Evolutionary conservation across 2,797 vertebrate genomes (phyloP), one percentile per base, ranked within the genome.

Genomic region (Agapornis canus): DNA sequence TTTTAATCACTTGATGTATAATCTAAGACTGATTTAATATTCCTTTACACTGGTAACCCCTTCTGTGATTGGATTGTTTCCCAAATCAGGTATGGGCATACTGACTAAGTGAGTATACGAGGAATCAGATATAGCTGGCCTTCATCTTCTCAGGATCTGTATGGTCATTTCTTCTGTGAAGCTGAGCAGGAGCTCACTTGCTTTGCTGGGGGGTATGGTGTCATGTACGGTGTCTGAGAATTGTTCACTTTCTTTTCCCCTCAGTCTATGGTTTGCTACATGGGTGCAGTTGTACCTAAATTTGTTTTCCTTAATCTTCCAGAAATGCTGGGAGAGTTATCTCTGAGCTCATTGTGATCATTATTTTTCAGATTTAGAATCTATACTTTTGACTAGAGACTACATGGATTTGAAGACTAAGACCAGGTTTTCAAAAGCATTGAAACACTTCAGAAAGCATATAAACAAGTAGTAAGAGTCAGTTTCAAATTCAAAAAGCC

Each of bases 331-430:
- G 5, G 15, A 87, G 32, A 40, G 8, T 71, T 75, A 29, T 49
- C 42, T 37, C 35, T 37, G 15, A 47, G 13, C n/a, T 89, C 54
- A 59, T 89, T 73, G 77, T 42, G 45, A 75, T 59, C 35, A 60
- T 81, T 91, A 75, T 78, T 86, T 95, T 91, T 91, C 66, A 76
- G 39, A 51, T 82, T 87, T 51, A 59, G 54, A 69, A 51, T 77
- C 69, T 71, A 22, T 54, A 47, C n/a, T 54, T 69, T 81, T 89
- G 45, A 54, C 22, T 72, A 93, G 35, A 68, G 52, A 39, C 60
- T 69, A 71, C 31, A 51, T 35, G 48, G 64, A 54, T 95, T 92
- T 89, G 89, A 85, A 93, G 64, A 93, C 45, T 19, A 57, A 87
- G 39, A 65, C 13, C 32, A 76, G 35, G 15, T 65, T 95, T 95